phyloP scores from a whole-genome alignment of 2,888 invertebrate species.

The Antheraea assamensis region DNA sequence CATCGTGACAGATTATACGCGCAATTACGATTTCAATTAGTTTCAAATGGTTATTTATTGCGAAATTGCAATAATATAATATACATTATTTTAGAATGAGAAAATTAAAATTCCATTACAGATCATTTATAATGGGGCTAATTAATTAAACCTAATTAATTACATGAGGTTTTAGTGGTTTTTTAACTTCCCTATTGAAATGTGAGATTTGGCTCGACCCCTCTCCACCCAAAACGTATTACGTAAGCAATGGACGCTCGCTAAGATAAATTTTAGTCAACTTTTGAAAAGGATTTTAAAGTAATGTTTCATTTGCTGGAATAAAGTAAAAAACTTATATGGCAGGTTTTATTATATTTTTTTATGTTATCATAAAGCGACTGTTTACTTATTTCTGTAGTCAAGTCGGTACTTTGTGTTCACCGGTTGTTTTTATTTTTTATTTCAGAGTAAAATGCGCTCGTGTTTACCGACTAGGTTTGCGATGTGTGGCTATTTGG shows the following conservation, averaged over 20 bases:
- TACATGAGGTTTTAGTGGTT: too few species aligned
- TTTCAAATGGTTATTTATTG: not conserved
- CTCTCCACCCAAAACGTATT: too few species aligned
- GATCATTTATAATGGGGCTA: not conserved
- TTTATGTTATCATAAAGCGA: not conserved
- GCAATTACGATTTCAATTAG: not conserved
- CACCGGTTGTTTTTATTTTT: not conserved
- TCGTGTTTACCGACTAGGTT: conserved; percentile 87
- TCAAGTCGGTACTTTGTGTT: not conserved
- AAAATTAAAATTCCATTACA: not conserved
- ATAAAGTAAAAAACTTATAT: not conserved
- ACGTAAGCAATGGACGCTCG: too few species aligned
- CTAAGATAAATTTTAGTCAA: too few species aligned
- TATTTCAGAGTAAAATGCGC: conserved; percentile 81
- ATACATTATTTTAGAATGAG: not conserved
- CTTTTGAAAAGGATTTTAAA: too few species aligned
- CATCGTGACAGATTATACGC: not conserved
- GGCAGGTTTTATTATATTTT: not conserved
- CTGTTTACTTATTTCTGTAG: not conserved
- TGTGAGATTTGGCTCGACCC: too few species aligned
- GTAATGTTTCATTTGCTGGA: not conserved
- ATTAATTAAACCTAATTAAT: too few species aligned
- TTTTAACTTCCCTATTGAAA: too few species aligned
- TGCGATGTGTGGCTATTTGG: conserved; percentile 86
- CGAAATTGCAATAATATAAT: not conserved